Percentiles rank a stretch among this genome's conserved stretches.
Conservation (phyloP, 2,888 invertebrate species). For the Chloroclystis v-ata region DNA sequence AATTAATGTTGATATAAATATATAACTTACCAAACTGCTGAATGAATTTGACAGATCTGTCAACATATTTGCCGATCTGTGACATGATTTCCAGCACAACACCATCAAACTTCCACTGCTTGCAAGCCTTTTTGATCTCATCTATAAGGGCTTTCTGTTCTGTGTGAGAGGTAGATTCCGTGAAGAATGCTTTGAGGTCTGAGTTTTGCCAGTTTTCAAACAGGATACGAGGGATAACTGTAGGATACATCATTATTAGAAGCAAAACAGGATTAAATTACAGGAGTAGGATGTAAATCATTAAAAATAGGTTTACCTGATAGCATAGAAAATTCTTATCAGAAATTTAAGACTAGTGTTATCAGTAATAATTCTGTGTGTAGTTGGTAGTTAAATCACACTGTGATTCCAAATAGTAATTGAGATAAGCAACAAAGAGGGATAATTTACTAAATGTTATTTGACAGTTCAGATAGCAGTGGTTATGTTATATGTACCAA, state of each 20-base stretch:
- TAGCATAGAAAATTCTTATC: too few relatives aligned
- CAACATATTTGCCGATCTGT: constrained; percentile 83
- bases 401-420: too few relatives aligned
- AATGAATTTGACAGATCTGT: constrained; percentile 80
- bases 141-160: constrained; percentile 83
- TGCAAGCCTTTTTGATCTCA: constrained; percentile 82
- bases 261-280: too few relatives aligned
- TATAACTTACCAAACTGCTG: constrained; percentile 77
- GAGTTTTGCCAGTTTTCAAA: constrained; percentile 91
- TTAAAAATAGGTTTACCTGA: too few relatives aligned
- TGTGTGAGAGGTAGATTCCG: constrained; percentile 79
- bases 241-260: neutral
- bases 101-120: constrained; percentile 91
- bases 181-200: constrained; percentile 86
- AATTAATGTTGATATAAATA: too few relatives aligned
- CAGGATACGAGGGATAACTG: constrained; percentile 92
- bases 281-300: too few relatives aligned
- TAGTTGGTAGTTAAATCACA: too few relatives aligned
- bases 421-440: neutral
- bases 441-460: too few relatives aligned
- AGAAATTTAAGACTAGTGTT: too few relatives aligned
- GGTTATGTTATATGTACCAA: too few relatives aligned
- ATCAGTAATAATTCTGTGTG: too few relatives aligned
- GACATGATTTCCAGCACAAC: constrained; percentile 94
- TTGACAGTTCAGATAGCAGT: too few relatives aligned